A percentile compares a stretch with the other conserved stretches of the same genome.
phyloP scores from a whole-genome alignment of 1,140 invertebrate species.

The Phenacoccus solenopsis region DNA sequence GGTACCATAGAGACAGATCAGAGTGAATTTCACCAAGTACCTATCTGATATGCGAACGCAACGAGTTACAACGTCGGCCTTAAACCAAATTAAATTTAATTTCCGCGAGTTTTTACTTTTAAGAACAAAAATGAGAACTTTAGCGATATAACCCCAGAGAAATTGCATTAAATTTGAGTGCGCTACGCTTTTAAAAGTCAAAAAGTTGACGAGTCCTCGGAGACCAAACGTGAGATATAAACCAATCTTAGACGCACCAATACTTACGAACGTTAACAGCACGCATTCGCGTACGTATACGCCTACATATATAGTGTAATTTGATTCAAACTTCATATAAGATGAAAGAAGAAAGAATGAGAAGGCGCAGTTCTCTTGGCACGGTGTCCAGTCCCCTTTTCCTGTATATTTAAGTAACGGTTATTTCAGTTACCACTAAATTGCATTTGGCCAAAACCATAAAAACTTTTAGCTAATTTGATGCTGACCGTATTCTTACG shows the following conservation, averaged over 20 bases:
- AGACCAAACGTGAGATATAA: constrained; percentile 14
- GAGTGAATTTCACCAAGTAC: background rate
- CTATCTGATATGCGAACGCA: background rate
- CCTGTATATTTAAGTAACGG: background rate
- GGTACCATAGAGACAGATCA: no score
- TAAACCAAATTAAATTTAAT: background rate
- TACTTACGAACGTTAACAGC: background rate
- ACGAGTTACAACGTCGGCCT: background rate
- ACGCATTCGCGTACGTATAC: background rate
- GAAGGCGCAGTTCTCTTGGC: background rate
- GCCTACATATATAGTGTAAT: constrained; percentile 9
- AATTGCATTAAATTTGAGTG: constrained; percentile 18
- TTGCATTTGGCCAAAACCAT: background rate
- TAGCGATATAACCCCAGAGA: constrained; percentile 6
- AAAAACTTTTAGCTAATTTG: constrained; percentile 16
- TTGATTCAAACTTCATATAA: constrained; percentile 11
- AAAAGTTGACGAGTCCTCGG: constrained; percentile 12
- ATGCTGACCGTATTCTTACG: background rate
- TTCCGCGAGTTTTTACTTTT: background rate
- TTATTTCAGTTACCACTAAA: constrained; percentile 14
- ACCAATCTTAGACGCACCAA: constrained; percentile 5
- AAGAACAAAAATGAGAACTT: constrained; percentile 3
- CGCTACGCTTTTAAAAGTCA: constrained; percentile 16
- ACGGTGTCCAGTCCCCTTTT: background rate
- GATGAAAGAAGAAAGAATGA: constrained; percentile 7